A percentile compares a stretch with the other conserved stretches of the same genome.
Conservation (phyloP, 2,797 vertebrate genomes). For the Gephyroberyx darwinii region DNA sequence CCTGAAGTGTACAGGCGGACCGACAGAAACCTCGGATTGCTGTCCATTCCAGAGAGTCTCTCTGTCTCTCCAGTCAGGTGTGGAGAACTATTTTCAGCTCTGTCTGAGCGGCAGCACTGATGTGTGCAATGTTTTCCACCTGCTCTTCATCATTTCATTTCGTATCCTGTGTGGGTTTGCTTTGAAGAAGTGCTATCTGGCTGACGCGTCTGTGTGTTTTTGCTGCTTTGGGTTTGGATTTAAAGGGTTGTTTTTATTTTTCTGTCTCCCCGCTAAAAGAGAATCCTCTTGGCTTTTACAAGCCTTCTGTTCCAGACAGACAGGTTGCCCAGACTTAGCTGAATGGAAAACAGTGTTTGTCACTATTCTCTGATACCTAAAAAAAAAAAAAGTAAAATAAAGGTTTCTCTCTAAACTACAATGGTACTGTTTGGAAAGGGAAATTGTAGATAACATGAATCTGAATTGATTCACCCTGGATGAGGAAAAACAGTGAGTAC, state of each 20-base stretch:
- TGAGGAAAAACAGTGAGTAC: slow-evolving; percentile 7
- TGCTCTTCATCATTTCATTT: slow-evolving; percentile 80
- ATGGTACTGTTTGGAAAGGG: slow-evolving; percentile 32
- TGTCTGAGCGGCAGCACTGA: slow-evolving; percentile 72
- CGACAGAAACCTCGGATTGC: slow-evolving; percentile 61
- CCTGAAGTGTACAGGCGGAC: slow-evolving; percentile 59
- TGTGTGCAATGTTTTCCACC: slow-evolving; percentile 78
- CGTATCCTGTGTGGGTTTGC: slow-evolving; percentile 70
- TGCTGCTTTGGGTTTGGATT: slow-evolving; percentile 61
- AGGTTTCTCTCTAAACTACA: slow-evolving; percentile 30
- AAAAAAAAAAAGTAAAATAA: slow-evolving; percentile 6
- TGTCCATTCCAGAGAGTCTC: slow-evolving; percentile 67
- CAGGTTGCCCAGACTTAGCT: slow-evolving; percentile 43
- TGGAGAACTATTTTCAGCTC: slow-evolving; percentile 73
- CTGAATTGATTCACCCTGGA: slow-evolving; percentile 29
- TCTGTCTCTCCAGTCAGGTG: slow-evolving; percentile 70
- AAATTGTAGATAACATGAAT: slow-evolving; percentile 35
- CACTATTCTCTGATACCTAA: slow-evolving; percentile 40
- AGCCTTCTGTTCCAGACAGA: slow-evolving; percentile 38
- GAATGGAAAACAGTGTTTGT: slow-evolving; percentile 48
- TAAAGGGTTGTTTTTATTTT: slow-evolving; percentile 58
- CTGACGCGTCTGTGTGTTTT: slow-evolving; percentile 65
- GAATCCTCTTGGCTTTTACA: slow-evolving; percentile 57
- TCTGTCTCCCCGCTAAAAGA: slow-evolving; percentile 45
- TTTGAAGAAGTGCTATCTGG: slow-evolving; percentile 71